Percentiles rank a stretch among this genome's conserved stretches.
These are phyloP conservation scores for Vombatus ursinus DNA, from an alignment of 2,113 vertebrate genomes.

Conservation along the genomic window DNA sequence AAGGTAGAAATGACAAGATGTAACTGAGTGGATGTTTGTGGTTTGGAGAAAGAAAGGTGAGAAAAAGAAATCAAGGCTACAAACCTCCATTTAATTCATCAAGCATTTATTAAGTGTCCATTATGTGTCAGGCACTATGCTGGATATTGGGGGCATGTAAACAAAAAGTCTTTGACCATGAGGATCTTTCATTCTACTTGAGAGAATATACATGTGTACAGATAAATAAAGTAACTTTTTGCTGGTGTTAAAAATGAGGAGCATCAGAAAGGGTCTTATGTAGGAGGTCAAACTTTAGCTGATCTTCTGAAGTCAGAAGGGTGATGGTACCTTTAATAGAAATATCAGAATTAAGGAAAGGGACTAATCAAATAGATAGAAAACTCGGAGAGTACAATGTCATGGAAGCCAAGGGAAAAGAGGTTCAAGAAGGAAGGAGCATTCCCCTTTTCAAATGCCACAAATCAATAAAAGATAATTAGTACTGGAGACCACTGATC, in stretches of 20 bases:
- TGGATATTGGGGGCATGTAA: not conserved
- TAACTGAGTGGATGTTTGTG: not conserved
- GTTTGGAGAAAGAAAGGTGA: not conserved
- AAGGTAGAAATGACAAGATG: not conserved
- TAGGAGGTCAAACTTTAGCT: not conserved
- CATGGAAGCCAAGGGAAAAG: not conserved
- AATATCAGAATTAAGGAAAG: not conserved
- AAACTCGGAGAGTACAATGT: not conserved
- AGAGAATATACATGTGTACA: not conserved
- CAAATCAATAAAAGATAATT: not conserved
- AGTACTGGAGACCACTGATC: not conserved
- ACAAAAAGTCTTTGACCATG: not conserved
- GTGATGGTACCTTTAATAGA: not conserved
- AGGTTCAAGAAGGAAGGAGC: not conserved
- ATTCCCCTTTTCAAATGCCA: not conserved
- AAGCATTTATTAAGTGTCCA: not conserved
- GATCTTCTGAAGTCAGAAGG: not conserved
- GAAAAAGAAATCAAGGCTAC: not conserved
- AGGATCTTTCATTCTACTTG: not conserved
- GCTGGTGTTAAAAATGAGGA: not conserved
- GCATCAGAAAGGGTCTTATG: not conserved
- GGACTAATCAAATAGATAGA: not conserved
- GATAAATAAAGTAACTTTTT: not conserved
- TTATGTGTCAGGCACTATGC: not conserved
- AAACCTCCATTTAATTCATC: not conserved